These are phyloP conservation scores for Falco columbarius DNA, from an alignment of 2,797 vertebrate species.

Conservation along the genomic window DNA sequence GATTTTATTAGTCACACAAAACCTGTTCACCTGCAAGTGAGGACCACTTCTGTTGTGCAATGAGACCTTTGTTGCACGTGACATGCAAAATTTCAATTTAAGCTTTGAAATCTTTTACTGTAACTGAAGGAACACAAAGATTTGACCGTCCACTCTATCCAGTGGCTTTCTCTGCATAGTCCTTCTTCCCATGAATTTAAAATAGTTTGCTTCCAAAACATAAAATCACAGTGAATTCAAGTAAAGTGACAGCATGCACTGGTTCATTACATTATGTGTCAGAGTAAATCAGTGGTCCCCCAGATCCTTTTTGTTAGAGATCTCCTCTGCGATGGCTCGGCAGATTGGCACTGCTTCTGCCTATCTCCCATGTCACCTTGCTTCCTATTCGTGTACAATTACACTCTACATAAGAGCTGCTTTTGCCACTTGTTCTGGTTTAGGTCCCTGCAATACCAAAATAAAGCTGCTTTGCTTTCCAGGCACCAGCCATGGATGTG, in stretches of 20 bases:
- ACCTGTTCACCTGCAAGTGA: not conserved
- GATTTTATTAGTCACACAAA: not conserved
- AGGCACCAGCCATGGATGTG: rapidly evolving
- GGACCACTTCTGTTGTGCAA: not conserved
- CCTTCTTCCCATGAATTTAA: slow-evolving; percentile 30
- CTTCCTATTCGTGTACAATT: slow-evolving; percentile 47
- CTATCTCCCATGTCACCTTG: slow-evolving; percentile 14
- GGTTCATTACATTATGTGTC: slow-evolving; percentile 60
- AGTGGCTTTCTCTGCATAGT: slow-evolving; percentile 8
- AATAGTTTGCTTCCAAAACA: slow-evolving; percentile 48
- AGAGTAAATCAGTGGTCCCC: slow-evolving; percentile 44
- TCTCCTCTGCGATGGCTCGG: not conserved
- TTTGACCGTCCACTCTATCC: not conserved
- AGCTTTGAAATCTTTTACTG: not conserved
- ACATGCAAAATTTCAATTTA: not conserved
- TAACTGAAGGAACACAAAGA: not conserved
- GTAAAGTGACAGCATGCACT: slow-evolving; percentile 43
- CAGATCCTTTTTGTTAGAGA: slow-evolving; percentile 38
- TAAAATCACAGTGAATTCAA: slow-evolving; percentile 44
- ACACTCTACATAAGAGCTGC: not conserved
- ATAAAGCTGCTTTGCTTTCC: not conserved
- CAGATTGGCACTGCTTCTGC: slow-evolving; percentile 34
- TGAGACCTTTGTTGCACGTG: rapidly evolving
- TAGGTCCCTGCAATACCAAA: not conserved
- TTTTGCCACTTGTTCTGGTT: not conserved